A percentile compares a stretch with the other conserved stretches of the same genome.
Conservation (phyloP, 2,888 invertebrate genomes). For the Sphaeridia pumilis region DNA sequence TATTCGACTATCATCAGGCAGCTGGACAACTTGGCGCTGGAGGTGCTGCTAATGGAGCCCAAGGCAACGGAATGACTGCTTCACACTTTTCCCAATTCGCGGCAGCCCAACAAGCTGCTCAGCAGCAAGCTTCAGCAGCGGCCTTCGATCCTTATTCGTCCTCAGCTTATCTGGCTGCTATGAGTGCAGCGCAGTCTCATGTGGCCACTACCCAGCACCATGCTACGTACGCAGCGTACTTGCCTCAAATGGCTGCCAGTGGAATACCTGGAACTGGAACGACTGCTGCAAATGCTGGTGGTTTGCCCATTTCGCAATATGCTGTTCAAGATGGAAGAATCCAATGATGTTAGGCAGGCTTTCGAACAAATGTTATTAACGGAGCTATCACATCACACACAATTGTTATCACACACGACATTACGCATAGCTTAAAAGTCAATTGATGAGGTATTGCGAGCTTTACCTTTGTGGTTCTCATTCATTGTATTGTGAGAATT, state of each 20-base stretch:
- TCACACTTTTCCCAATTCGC: conserved; percentile 14
- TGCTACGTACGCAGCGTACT: conserved; percentile 19
- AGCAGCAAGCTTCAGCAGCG: not conserved
- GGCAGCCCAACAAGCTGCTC: conserved; percentile 22
- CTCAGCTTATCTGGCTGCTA: not conserved
- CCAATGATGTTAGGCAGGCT: conserved; percentile 17
- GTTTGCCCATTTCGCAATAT: conserved; percentile 19
- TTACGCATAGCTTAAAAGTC: no score
- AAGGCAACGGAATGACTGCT: conserved; percentile 10
- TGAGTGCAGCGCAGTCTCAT: conserved; percentile 10
- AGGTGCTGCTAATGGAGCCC: conserved; percentile 12
- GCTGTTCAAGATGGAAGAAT: conserved; percentile 19
- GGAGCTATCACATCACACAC: no score
- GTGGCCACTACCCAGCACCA: conserved; percentile 9
- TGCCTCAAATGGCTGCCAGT: conserved; percentile 16
- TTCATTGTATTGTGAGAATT: no score
- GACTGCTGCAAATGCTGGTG: conserved; percentile 9
- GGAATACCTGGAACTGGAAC: conserved; percentile 6
- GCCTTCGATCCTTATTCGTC: conserved; percentile 25
- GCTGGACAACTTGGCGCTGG: conserved; percentile 5
- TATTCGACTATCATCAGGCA: conserved; percentile 19
- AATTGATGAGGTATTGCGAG: no score
- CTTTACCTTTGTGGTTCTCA: no score
- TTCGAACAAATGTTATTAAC: no score
- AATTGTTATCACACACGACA: no score